These are phyloP conservation scores for Otus sunia DNA, from an alignment of 2,113 vertebrate genomes.

Conservation along the genomic window DNA sequence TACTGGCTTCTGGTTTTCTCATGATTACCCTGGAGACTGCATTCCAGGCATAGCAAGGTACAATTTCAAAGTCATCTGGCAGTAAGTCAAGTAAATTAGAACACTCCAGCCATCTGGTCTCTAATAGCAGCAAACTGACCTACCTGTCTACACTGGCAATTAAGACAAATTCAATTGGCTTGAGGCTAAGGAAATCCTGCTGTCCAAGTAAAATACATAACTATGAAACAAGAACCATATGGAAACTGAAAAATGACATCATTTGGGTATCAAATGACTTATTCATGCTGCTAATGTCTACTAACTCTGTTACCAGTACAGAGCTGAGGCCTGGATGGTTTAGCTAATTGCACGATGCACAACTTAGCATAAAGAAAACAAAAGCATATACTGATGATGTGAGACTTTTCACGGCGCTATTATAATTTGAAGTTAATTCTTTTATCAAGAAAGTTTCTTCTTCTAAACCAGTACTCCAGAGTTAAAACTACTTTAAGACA, in stretches of 20 bases:
- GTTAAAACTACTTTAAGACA: background rate
- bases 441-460: background rate
- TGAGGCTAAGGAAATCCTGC: slow-evolving; percentile 30
- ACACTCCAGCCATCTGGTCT: slow-evolving; percentile 23
- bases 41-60: slow-evolving; percentile 10
- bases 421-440: background rate
- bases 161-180: slow-evolving; percentile 3
- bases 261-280: background rate
- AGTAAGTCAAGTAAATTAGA: slow-evolving; percentile 9
- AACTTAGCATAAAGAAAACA: background rate
- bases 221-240: background rate
- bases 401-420: background rate
- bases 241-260: background rate
- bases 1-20: background rate
- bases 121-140: background rate
- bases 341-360: background rate
- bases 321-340: background rate
- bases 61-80: slow-evolving; percentile 3
- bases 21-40: background rate
- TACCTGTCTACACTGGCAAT: background rate
- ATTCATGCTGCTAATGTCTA: background rate
- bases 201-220: background rate
- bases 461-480: background rate
- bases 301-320: background rate
- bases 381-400: background rate